Evolutionary conservation across 2,888 invertebrate genomes (phyloP).

Genomic region (Campoletis raptor): DNA sequence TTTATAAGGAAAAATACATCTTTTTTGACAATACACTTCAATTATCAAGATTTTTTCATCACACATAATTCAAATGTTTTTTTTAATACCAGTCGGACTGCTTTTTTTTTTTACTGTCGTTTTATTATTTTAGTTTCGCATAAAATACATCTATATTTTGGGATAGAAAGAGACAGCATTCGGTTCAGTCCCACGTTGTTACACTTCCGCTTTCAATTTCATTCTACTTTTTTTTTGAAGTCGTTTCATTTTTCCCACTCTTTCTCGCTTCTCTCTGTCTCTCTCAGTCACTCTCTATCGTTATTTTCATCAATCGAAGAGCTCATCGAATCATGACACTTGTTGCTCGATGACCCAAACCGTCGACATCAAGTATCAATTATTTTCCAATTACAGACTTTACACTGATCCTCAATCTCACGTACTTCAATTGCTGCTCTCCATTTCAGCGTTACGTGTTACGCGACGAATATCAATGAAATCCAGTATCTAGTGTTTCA

Average conservation of each 20-base stretch:
- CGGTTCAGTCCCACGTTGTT: not conserved
- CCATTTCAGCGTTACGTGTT: not conserved
- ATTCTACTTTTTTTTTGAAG: not conserved
- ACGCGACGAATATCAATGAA: conserved; percentile 1
- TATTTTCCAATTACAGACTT: conserved; percentile 23
- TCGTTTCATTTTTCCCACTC: conserved; percentile 24
- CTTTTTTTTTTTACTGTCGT: not conserved
- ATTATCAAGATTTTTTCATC: not conserved
- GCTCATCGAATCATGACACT: conserved; percentile 71
- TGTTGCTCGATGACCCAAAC: conserved; percentile 73
- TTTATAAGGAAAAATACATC: not conserved
- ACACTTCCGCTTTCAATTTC: conserved; percentile 17
- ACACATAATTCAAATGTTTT: not conserved
- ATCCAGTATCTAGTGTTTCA: not conserved
- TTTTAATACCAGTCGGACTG: not conserved
- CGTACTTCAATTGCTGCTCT: not conserved
- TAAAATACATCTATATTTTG: not conserved
- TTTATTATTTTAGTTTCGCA: not conserved
- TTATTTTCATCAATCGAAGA: conserved; percentile 37
- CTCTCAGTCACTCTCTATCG: conserved; percentile 36
- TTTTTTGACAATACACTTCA: not conserved
- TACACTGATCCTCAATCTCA: not conserved
- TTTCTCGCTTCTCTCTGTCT: conserved; percentile 18
- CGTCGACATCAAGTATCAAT: conserved; percentile 22
- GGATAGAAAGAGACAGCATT: not conserved